These are phyloP conservation scores for Polyploca ridens DNA, from an alignment of 2,888 invertebrate species.

Conservation along the genomic window DNA sequence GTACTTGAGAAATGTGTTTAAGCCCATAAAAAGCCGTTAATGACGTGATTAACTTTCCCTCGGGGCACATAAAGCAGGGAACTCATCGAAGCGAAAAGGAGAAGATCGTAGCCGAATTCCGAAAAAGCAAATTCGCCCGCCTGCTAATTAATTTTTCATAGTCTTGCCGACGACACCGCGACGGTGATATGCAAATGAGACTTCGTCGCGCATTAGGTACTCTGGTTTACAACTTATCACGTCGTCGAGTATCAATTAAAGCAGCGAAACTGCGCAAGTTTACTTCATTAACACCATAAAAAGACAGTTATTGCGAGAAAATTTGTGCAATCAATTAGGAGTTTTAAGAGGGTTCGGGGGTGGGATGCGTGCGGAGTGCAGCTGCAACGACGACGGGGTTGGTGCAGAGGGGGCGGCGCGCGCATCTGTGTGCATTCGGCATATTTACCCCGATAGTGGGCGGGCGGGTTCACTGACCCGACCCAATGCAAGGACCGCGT, in stretches of 20 bases:
- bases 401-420: constrained; percentile 68
- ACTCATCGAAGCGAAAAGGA: constrained; percentile 16
- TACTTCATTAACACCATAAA: constrained; percentile 83
- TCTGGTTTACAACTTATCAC: constrained; percentile 61
- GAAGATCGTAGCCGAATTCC: constrained; percentile 40
- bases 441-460: constrained; percentile 84
- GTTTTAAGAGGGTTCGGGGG: constrained; percentile 77
- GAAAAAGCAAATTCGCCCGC: constrained; percentile 49
- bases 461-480: constrained; percentile 82
- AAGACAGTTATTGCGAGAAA: constrained; percentile 84
- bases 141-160: constrained; percentile 73
- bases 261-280: constrained; percentile 77
- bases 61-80: constrained; percentile 14
- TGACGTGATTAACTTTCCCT: constrained; percentile 9
- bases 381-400: constrained; percentile 60
- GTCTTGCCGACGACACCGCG: constrained; percentile 50
- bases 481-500: constrained; percentile 82
- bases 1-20: constrained; percentile 3
- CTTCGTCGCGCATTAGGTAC: constrained; percentile 52
- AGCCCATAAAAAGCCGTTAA: constrained; percentile 9
- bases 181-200: constrained; percentile 59
- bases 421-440: constrained; percentile 84
- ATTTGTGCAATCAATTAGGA: constrained; percentile 84
- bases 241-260: constrained; percentile 72
- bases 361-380: constrained; percentile 76